Conservation (phyloP, 2,113 vertebrate species). For the Sturnira hondurensis region DNA sequence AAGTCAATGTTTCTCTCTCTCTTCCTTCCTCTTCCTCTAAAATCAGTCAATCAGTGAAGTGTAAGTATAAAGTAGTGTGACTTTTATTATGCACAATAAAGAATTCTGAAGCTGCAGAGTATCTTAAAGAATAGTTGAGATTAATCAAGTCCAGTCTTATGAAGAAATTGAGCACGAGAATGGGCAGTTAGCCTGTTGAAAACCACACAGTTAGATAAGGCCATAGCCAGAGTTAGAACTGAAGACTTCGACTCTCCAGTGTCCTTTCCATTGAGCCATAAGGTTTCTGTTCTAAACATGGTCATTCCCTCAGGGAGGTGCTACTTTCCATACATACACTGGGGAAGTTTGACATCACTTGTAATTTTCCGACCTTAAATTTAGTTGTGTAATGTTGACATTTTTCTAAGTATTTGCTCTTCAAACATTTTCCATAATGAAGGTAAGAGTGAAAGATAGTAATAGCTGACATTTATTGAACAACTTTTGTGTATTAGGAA, state of each 20-base stretch:
- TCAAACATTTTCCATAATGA: neutral
- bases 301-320: slow-evolving; percentile 19
- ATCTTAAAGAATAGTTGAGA: neutral
- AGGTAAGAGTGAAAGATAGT: neutral
- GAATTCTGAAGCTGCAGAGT: neutral
- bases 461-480: neutral
- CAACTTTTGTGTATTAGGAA: neutral
- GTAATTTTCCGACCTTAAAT: slow-evolving; percentile 1
- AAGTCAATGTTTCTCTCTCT: no score
- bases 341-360: slow-evolving; percentile 43
- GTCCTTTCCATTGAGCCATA: slow-evolving; percentile 37
- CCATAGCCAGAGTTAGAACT: slow-evolving; percentile 34
- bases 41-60: neutral
- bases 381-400: neutral
- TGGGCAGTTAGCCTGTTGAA: neutral
- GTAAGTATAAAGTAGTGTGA: neutral
- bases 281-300: slow-evolving; percentile 60
- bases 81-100: neutral
- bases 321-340: slow-evolving; percentile 39
- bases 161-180: neutral
- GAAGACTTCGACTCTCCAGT: neutral
- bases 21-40: no score
- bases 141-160: neutral
- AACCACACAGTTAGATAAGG: neutral
- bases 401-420: neutral